Evolutionary conservation across 2,113 vertebrate genomes (phyloP), one percentile per base, ranked within the genome.

Genomic region (Lamprotornis superbus): DNA sequence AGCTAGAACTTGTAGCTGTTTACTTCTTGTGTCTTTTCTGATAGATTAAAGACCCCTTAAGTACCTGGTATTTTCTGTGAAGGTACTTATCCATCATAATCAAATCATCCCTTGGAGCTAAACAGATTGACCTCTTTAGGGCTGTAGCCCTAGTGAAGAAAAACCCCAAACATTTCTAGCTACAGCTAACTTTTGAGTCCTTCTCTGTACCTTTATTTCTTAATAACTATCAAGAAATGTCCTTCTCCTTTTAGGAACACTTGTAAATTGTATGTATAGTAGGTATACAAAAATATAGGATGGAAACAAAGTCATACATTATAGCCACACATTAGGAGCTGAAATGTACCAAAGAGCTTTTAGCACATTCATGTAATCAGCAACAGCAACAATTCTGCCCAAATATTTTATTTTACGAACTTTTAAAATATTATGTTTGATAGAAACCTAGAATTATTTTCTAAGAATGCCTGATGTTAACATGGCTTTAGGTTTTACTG

Each of bases 121-220:
- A 96, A 93, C 91, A 94, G 95, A 95, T 96, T 97, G 94, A 95
- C 94, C 96, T 95, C 81, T 82, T 96, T 90, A 94, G 55, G 60
- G 42, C 42, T 87, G 12, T 52, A 67, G 68, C 25, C 28, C 63
- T 87, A 76, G 53, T 50, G 37, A 80, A 63, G 81, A 67, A 67
- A 83, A 83, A 1, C 2, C 5, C 15, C 19, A 39, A 30, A 52
- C 42, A 61, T 78, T 79, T 68, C 22, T 47, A 78, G 74, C 37
- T 31, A 53, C 42, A 79, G 15, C 4, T 90, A 17, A 46, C 27
- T 80, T 94, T 76, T 46, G 30, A 67, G 7, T 27, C 5, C 49
- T 78, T 78, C 60, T 76, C 44, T 82, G 53, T 50, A 65, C 28
- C 15, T 53, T 57, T 35, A 79, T 78, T 83, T 80, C 31, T 71